Percentiles rank a stretch among this genome's conserved stretches.
phyloP scores from a whole-genome alignment of 2,797 vertebrate species.

The Oreochromis grahami region DNA sequence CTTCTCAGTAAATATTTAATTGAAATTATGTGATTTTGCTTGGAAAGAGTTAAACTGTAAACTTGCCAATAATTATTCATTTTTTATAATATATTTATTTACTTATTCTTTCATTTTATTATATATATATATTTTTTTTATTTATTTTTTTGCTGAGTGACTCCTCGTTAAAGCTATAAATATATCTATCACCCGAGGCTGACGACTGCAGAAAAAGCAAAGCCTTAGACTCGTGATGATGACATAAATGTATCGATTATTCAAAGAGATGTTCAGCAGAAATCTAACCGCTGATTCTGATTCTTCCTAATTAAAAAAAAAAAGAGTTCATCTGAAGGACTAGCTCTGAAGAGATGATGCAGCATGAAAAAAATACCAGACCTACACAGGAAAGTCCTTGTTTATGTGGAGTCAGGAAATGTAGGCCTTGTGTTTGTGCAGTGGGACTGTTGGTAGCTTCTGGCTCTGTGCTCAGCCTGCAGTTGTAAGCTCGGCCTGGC shows the following conservation, averaged over 20 bases:
- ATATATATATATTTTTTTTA: background rate
- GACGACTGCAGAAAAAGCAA: background rate
- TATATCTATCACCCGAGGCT: background rate
- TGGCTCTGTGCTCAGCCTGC: conserved; percentile 23
- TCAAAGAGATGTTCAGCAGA: background rate
- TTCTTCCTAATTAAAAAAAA: background rate
- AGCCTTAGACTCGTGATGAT: background rate
- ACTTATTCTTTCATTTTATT: background rate
- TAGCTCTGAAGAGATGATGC: background rate
- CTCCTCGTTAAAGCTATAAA: background rate
- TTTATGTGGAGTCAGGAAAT: conserved; percentile 18
- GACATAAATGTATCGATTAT: background rate
- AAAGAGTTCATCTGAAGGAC: background rate
- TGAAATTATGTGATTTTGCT: background rate
- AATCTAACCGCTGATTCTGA: background rate
- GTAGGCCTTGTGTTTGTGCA: background rate
- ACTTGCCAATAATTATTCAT: background rate
- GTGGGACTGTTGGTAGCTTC: conserved; percentile 1
- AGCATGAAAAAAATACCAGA: background rate
- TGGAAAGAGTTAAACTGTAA: background rate
- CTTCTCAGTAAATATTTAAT: background rate
- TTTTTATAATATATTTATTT: background rate
- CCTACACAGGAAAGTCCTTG: conserved; percentile 10
- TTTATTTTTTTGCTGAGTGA: background rate
- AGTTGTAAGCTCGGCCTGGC: conserved; percentile 36